phyloP scores from a whole-genome alignment of 1,140 invertebrate genomes.

The Scaptodrosophila lebanonensis region DNA sequence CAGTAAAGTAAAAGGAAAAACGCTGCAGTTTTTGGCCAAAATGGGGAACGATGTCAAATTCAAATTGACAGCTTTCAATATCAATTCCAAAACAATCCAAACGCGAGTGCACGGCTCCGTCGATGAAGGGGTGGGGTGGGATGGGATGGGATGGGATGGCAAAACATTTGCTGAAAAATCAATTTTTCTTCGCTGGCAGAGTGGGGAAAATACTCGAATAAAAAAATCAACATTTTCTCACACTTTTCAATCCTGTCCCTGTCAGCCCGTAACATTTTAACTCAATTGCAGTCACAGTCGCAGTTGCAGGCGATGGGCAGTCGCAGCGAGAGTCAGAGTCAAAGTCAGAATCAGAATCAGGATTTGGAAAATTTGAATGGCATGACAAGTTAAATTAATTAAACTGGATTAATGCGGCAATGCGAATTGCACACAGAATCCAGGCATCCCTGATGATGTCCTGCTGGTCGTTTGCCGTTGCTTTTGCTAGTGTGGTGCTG shows the following conservation, averaged over 20 bases:
- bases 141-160: background rate
- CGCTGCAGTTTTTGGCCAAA: constrained; percentile 66
- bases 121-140: constrained; percentile 15
- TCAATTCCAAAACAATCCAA: constrained; percentile 70
- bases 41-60: constrained; percentile 72
- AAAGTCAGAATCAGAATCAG: too few relatives aligned
- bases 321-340: constrained; percentile 31
- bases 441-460: background rate
- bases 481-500: too few relatives aligned
- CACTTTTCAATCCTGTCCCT: too few relatives aligned
- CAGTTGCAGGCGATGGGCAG: too few relatives aligned
- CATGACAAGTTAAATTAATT: constrained; percentile 70
- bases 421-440: background rate
- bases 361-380: too few relatives aligned
- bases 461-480: constrained; percentile 2
- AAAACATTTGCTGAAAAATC: constrained; percentile 26
- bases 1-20: constrained; percentile 30
- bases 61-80: constrained; percentile 74
- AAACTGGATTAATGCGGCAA: constrained; percentile 54
- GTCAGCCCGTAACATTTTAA: too few relatives aligned
- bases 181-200: constrained; percentile 24
- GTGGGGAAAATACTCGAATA: background rate
- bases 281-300: too few relatives aligned
- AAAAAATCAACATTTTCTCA: background rate
- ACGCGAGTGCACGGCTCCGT: constrained; percentile 43